A percentile compares a stretch with the other conserved stretches of the same genome.
phyloP scores from a whole-genome alignment of 2,888 invertebrate species.

The Agriotes lineatus region DNA sequence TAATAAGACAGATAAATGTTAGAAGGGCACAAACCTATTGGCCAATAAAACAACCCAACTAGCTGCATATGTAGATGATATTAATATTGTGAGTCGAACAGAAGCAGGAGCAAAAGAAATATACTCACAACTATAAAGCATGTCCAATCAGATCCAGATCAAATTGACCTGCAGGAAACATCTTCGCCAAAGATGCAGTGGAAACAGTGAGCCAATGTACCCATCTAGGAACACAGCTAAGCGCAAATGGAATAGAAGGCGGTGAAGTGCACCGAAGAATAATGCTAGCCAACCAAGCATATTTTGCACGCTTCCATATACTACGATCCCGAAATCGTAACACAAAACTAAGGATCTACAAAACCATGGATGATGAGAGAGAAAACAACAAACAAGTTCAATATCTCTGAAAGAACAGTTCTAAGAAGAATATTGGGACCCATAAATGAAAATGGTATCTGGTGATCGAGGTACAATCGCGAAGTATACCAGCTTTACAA shows the following conservation, averaged over 20 bases:
- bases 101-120: no score
- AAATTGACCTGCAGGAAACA: neutral
- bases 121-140: neutral
- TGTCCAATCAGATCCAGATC: neutral
- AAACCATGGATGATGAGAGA: neutral
- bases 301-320: neutral
- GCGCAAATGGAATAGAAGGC: no score
- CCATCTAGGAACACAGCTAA: neutral
- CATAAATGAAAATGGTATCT: neutral
- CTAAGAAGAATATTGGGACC: no score
- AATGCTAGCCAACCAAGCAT: neutral
- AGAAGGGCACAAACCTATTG: neutral
- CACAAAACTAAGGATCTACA: neutral
- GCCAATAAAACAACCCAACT: neutral
- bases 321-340: neutral
- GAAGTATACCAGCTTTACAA: neutral
- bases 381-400: neutral
- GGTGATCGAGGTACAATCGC: neutral
- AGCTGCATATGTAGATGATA: slow-evolving; percentile 1
- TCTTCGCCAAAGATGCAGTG: no score
- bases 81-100: no score
- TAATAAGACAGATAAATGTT: neutral
- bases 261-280: neutral
- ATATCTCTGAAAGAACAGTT: neutral
- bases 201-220: neutral